Evolutionary conservation across 2,888 invertebrate species (phyloP).

Genomic region (Acronicta psi): DNA sequence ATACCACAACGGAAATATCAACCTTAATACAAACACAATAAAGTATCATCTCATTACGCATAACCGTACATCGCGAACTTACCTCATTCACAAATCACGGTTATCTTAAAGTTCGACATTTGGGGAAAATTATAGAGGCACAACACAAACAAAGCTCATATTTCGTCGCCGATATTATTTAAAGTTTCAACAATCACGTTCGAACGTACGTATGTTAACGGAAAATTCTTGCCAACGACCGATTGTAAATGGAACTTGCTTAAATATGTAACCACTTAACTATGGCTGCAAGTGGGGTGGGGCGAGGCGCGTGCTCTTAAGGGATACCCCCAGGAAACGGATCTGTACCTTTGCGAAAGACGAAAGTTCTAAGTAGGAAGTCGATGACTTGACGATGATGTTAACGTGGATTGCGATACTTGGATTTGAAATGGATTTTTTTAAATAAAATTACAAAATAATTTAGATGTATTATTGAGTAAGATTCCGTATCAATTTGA

Average conservation of each 20-base stretch:
- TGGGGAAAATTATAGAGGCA: constrained; percentile 31
- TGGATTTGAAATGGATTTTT: neutral
- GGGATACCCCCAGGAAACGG: constrained; percentile 83
- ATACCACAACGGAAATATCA: neutral
- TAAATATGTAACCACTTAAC: constrained; percentile 81
- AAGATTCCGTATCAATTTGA: too few relatives aligned
- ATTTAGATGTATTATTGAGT: too few relatives aligned
- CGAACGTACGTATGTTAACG: constrained; percentile 42
- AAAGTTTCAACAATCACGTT: constrained; percentile 33
- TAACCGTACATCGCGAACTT: constrained; percentile 39
- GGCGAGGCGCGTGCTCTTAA: constrained; percentile 67
- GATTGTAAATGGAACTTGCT: constrained; percentile 77
- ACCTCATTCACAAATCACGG: constrained; percentile 53
- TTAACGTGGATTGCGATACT: constrained; percentile 59
- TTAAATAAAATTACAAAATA: too few relatives aligned
- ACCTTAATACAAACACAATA: neutral
- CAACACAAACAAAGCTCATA: constrained; percentile 45
- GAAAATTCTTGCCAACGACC: constrained; percentile 77
- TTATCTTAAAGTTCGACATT: constrained; percentile 37
- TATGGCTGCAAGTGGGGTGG: constrained; percentile 70
- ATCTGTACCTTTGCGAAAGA: constrained; percentile 77
- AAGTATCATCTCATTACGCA: constrained; percentile 3
- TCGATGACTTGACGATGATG: constrained; percentile 58
- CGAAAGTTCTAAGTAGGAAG: constrained; percentile 85
- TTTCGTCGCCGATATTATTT: constrained; percentile 30